These are phyloP conservation scores for Leucophora obtusa DNA, from an alignment of 2,888 invertebrate genomes.

Conservation along the genomic window DNA sequence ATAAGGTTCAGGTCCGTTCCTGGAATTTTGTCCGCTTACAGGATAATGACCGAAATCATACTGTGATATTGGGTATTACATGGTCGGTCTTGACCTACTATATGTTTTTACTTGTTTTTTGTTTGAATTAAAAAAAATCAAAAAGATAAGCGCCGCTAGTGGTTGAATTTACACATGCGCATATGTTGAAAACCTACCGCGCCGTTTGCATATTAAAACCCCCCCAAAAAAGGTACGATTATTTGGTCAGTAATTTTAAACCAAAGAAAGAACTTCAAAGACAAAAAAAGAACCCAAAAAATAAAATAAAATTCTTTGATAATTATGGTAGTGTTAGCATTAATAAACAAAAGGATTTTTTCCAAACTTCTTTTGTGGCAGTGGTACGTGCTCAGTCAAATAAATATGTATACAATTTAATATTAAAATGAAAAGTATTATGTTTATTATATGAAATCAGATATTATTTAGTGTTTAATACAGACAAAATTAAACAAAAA, in stretches of 20 bases:
- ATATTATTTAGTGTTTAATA: conserved; percentile 42
- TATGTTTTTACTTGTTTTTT: no score
- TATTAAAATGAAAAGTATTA: conserved; percentile 40
- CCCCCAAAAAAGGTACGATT: conserved; percentile 36
- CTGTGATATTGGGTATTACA: no score
- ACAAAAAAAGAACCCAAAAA: conserved; percentile 15
- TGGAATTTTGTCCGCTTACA: no score
- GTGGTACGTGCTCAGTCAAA: conserved; percentile 61
- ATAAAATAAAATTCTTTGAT: conserved; percentile 59
- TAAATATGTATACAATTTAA: conserved; percentile 48
- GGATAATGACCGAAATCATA: no score
- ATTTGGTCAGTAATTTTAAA: conserved; percentile 23
- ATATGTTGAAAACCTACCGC: conserved; percentile 53
- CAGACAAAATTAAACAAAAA: neutral
- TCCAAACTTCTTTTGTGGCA: conserved; percentile 1
- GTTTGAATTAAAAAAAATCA: conserved; percentile 21
- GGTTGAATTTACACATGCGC: conserved; percentile 57
- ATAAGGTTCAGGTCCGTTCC: no score
- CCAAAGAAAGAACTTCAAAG: neutral
- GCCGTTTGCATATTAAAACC: conserved; percentile 60
- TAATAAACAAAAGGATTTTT: conserved; percentile 31
- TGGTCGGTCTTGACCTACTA: no score
- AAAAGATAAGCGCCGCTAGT: conserved; percentile 59
- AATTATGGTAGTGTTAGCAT: conserved; percentile 57
- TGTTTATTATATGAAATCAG: conserved; percentile 49